Evolutionary conservation across 2,797 vertebrate species (phyloP).

Genomic region (Tapirus indicus): DNA sequence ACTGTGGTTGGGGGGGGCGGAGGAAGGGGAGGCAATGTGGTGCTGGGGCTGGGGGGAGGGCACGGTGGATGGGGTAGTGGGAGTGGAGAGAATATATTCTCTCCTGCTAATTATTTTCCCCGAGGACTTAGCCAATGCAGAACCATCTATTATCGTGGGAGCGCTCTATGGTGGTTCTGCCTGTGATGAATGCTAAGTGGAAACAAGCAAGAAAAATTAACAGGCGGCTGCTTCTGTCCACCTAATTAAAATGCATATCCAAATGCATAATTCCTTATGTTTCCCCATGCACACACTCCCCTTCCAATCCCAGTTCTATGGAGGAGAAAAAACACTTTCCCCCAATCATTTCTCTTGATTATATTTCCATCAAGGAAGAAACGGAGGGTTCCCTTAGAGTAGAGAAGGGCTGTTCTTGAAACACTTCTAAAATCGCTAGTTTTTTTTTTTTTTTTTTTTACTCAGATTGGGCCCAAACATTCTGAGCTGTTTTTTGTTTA

Average conservation of each 20-base stretch:
- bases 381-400: constrained; percentile 53
- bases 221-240: constrained; percentile 85
- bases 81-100: constrained; percentile 84
- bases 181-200: constrained; percentile 86
- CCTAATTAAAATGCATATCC: constrained; percentile 86
- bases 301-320: constrained; percentile 72
- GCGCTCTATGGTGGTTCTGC: constrained; percentile 81
- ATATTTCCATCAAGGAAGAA: constrained; percentile 77
- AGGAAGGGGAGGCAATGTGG: neutral
- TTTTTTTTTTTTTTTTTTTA: neutral
- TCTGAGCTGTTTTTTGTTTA: constrained; percentile 17
- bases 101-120: constrained; percentile 86
- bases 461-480: constrained; percentile 1
- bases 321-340: constrained; percentile 73
- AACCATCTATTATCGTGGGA: constrained; percentile 85
- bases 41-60: constrained; percentile 59
- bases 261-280: constrained; percentile 85
- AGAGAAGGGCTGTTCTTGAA: constrained; percentile 14
- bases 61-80: constrained; percentile 73
- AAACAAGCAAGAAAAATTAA: constrained; percentile 86
- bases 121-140: constrained; percentile 84
- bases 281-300: constrained; percentile 74
- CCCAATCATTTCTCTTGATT: constrained; percentile 81
- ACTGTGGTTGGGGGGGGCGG: neutral
- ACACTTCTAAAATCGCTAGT: constrained; percentile 16